phyloP scores from a whole-genome alignment of 2,113 vertebrate genomes.

The Cyanistes caeruleus region DNA sequence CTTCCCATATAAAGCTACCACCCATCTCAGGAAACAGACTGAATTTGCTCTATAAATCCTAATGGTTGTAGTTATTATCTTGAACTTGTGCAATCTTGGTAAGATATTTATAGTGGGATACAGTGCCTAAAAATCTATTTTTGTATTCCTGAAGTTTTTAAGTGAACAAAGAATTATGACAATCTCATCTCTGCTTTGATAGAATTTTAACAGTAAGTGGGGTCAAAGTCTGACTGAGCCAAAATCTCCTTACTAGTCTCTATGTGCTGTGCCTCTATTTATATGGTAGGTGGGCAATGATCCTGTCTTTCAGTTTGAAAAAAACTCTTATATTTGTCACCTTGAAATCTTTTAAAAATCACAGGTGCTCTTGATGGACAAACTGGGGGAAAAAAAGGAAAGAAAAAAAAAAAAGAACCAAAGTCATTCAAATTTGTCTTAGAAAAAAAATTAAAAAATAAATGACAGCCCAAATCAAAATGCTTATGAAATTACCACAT shows the following conservation, averaged over 20 bases:
- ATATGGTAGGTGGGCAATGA: background rate
- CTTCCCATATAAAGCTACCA: background rate
- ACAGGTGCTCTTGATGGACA: background rate
- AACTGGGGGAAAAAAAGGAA: fast-evolving
- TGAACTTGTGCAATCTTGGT: background rate
- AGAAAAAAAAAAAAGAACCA: background rate
- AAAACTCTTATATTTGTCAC: background rate
- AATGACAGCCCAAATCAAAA: background rate
- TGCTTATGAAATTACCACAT: background rate
- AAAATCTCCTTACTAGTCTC: background rate
- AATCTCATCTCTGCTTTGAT: background rate
- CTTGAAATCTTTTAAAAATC: background rate
- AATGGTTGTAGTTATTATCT: background rate
- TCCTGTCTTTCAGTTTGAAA: background rate
- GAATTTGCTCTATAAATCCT: background rate
- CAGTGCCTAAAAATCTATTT: background rate
- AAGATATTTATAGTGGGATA: background rate
- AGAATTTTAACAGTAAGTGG: background rate
- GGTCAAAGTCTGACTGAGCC: background rate
- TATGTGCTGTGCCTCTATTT: background rate
- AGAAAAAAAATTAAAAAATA: background rate
- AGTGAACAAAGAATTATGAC: background rate
- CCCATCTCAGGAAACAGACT: background rate
- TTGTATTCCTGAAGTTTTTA: background rate
- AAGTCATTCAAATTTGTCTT: background rate